Base-by-base conservation (phyloP, 1,140 invertebrate species). In the Laodelphax striatellus region DNA sequence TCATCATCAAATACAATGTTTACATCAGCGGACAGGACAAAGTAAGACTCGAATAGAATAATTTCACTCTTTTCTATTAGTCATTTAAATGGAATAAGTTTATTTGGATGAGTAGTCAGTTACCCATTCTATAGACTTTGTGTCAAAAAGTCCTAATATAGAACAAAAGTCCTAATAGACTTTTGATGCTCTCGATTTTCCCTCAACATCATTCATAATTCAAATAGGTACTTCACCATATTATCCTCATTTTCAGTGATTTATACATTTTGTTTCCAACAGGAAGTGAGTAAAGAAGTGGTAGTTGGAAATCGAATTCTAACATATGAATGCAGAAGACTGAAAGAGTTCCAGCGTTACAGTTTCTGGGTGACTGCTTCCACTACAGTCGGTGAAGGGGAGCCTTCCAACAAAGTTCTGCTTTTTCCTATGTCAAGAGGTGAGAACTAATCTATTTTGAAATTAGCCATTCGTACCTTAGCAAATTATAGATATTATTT, bases 311-410 rank as follows among this genome's bases (percentile, higher is more conserved):
- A 66, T 46, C 57, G 63, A n/a, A 60, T 60, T 6, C 62, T 66
- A 13, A 67, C 56, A 8, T 69, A 64, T n/a, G 66, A 70, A 62
- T 65, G 66, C 14, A 61, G 68, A 10, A 65, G 65, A 21, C 62
- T 72, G 0, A 68, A 71, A 55, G 74, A 76, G 62, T 66, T 82
- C 62, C 81, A 85, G 69, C 74, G 82, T 38, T 90, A 91, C 69
- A 88, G 91, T 71, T 88, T 92, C 72, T 92, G 89, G 88, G 86
- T 91, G 16, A 87, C 87, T 2, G 89, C 89, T 1, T 84, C 85
- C 6, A 92, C 88, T 0, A 76, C 79, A 8, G 78, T 85, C 0
- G 90, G 89, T 0, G 89, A 92, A 73, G 89, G 88, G 0, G 79
- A 76, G 11, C 78, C 82, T 62, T 85, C 81, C 60, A 73, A 77